Percentiles rank a stretch among this genome's conserved stretches.
phyloP scores from a whole-genome alignment of 2,797 vertebrate genomes.

The Trichosurus vulpecula region DNA sequence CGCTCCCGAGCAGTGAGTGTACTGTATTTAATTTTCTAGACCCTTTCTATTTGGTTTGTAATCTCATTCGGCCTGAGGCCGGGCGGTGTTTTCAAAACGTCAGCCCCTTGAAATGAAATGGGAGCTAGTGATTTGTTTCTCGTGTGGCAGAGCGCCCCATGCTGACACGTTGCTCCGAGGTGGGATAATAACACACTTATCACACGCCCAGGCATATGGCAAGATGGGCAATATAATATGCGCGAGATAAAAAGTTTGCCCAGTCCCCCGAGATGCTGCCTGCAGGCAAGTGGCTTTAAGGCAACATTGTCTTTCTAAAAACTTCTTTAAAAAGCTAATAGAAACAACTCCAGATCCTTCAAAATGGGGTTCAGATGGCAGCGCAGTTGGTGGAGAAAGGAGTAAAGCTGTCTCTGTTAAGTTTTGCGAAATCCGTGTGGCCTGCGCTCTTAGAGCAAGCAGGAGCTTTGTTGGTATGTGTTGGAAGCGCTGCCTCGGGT shows the following conservation, averaged over 20 bases:
- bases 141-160: background rate
- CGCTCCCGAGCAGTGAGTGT: background rate
- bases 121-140: background rate
- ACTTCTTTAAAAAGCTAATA: background rate
- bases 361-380: background rate
- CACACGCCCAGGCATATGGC: background rate
- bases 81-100: background rate
- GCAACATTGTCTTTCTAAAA: background rate
- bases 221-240: background rate
- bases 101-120: constrained; percentile 24
- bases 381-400: background rate
- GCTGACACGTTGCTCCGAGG: background rate
- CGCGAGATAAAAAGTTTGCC: background rate
- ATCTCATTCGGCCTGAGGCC: constrained; percentile 29
- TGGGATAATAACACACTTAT: background rate
- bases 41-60: background rate
- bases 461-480: background rate
- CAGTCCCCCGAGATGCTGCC: accelerated
- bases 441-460: background rate
- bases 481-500: constrained; percentile 14
- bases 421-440: background rate
- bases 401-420: background rate
- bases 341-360: background rate
- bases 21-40: constrained; percentile 44
- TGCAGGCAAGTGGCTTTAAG: too few species aligned